These are phyloP conservation scores for Drosophila nigrodunni DNA, from an alignment of 1,140 invertebrate species.

Conservation along the genomic window DNA sequence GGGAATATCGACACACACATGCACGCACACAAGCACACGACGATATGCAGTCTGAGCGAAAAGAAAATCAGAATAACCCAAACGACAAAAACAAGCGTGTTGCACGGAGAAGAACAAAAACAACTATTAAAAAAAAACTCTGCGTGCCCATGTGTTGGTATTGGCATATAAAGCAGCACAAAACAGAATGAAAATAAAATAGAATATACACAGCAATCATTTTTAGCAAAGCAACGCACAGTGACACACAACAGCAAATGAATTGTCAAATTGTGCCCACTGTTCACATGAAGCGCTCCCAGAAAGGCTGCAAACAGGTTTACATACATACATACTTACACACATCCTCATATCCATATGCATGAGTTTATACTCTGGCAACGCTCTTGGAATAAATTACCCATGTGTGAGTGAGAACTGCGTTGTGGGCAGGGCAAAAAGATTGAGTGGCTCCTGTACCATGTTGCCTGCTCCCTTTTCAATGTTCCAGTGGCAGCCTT, in stretches of 20 bases:
- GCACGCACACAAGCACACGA: slow-evolving; percentile 9
- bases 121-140: slow-evolving; percentile 65
- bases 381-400: slow-evolving; percentile 80
- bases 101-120: slow-evolving; percentile 58
- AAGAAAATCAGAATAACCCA: slow-evolving; percentile 74
- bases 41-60: slow-evolving; percentile 55
- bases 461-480: slow-evolving; percentile 22
- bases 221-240: slow-evolving; percentile 70
- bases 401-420: slow-evolving; percentile 9
- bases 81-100: slow-evolving; percentile 74
- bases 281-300: slow-evolving; percentile 59
- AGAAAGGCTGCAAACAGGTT: slow-evolving; percentile 71
- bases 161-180: slow-evolving; percentile 27
- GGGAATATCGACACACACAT: slow-evolving; percentile 26
- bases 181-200: slow-evolving; percentile 22
- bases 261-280: slow-evolving; percentile 50
- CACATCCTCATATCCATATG: slow-evolving; percentile 19
- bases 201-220: slow-evolving; percentile 53
- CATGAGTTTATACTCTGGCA: slow-evolving; percentile 73
- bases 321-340: slow-evolving; percentile 38
- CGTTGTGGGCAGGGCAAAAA: slow-evolving; percentile 64
- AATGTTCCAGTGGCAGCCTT: slow-evolving; percentile 61
- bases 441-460: slow-evolving; percentile 51
- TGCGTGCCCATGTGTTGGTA: slow-evolving; percentile 32
- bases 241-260: slow-evolving; percentile 44